These are phyloP conservation scores for Lophura nycthemera DNA, from an alignment of 2,113 vertebrate species.

Conservation along the genomic window DNA sequence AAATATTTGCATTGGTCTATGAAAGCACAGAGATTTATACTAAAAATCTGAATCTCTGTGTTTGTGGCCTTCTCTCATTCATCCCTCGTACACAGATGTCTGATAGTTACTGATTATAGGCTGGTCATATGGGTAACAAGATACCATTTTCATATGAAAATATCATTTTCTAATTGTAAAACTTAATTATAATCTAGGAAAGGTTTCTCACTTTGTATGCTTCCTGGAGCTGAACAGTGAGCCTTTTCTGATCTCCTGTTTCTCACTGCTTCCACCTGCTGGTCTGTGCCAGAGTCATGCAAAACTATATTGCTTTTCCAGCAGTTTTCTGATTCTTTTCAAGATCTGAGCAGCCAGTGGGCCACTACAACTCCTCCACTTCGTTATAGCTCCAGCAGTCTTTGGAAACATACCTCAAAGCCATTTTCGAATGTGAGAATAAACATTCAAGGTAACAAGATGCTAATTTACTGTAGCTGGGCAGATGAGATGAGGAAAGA, in stretches of 20 bases:
- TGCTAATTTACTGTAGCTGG: not conserved
- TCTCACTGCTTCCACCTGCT: constrained; percentile 9
- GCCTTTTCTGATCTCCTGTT: not conserved
- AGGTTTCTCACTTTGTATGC: not conserved
- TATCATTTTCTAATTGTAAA: not conserved
- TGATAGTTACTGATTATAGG: not conserved
- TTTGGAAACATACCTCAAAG: not conserved
- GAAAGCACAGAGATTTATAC: not conserved
- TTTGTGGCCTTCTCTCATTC: not conserved
- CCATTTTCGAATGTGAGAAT: not conserved
- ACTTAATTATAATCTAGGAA: not conserved
- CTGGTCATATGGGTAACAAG: not conserved
- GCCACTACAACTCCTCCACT: not conserved
- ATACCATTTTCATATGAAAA: not conserved
- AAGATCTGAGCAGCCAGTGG: not conserved
- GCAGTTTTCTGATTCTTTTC: not conserved
- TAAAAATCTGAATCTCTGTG: not conserved
- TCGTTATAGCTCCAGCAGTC: not conserved
- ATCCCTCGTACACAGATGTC: not conserved
- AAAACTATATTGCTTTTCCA: not conserved
- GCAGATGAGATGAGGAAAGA: not conserved
- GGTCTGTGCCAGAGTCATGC: not conserved
- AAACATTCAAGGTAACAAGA: not conserved
- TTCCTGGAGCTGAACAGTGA: not conserved
- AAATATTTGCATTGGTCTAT: not conserved